Evolutionary conservation across 1,140 invertebrate species (phyloP), one percentile per base, ranked within the genome.

Genomic region (Euwallacea similis): DNA sequence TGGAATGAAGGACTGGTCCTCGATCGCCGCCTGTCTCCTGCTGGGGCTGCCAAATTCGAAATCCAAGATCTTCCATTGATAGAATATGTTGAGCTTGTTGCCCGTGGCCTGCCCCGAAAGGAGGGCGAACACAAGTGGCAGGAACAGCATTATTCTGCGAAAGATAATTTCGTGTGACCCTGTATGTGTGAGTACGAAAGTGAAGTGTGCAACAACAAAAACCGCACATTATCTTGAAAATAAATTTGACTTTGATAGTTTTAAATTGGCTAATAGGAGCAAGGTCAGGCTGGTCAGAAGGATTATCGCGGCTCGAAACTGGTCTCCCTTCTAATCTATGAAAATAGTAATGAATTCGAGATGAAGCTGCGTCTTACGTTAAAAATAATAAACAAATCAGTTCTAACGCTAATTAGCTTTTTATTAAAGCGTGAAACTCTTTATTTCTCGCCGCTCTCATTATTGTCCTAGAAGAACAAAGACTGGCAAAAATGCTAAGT

Each of bases 41-140:
- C 86, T 83, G 0, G 85, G 78, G 21, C 73, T 85, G 0, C 85
- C 84, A 80, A 86, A 91, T 42, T 87, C 84, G 78, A 86, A 92
- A 75, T 91, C 90, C 15, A 91, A 81, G 78, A 89, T 86, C 71
- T 88, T 89, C 90, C 90, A 92, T 75, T 90, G 86, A 78, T 86
- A 91, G 10, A 84, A 84, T 6, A 90, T 87, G 56, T 71, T 71
- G 4, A 71, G 69, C 44, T 71, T 71, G 41, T 71, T 59, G 8
- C 46, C 3, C 46, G 11, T 15, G 54, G 54, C 16, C 16, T 11
- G 46, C 46, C 9, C 46, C 46, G 21, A 33, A 33, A 50, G 9
- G 46, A 50, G 2, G 2, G 46, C 46, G 9, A 50, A 13, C 9
- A 50, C 9, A 2, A 13, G 46, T 4, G 13, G 46, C 46, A 50